Conservation (phyloP, 2,888 invertebrate genomes). For the Coremacera marginata region DNA sequence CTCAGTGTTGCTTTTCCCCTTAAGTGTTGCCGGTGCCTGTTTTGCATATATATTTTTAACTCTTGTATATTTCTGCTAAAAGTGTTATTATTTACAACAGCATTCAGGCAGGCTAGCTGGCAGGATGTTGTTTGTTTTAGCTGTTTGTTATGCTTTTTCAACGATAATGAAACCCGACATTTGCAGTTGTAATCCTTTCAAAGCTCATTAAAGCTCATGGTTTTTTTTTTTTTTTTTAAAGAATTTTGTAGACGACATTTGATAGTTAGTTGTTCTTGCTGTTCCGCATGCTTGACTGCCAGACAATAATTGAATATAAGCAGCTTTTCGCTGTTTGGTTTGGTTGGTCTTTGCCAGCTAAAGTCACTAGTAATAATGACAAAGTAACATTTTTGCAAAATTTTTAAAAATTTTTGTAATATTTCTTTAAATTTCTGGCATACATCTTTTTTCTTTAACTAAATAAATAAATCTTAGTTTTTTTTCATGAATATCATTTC, state of each 20-base stretch:
- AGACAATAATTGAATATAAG: constrained; percentile 9
- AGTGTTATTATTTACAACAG: not conserved
- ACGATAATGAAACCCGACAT: not conserved
- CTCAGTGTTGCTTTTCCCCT: not conserved
- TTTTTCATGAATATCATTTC: not conserved
- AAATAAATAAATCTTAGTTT: not conserved
- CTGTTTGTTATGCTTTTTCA: not conserved
- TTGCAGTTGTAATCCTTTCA: not conserved
- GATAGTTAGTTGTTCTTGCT: not conserved
- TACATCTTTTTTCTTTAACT: not conserved
- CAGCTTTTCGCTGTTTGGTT: not conserved
- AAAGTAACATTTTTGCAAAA: too few relatives aligned
- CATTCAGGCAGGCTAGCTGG: not conserved
- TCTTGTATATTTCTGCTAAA: not conserved
- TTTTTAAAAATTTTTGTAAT: not conserved
- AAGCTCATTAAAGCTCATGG: not conserved
- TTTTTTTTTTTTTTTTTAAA: not conserved
- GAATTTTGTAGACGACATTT: not conserved
- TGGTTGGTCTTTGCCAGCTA: not conserved
- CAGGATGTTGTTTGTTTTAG: not conserved
- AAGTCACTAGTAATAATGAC: not conserved
- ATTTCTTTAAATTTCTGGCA: not conserved
- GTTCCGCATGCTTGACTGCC: not conserved
- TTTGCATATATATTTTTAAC: not conserved
- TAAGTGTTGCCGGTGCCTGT: not conserved